Base-by-base conservation (phyloP, 1,140 invertebrate genomes). In the Musca vetustissima region DNA sequence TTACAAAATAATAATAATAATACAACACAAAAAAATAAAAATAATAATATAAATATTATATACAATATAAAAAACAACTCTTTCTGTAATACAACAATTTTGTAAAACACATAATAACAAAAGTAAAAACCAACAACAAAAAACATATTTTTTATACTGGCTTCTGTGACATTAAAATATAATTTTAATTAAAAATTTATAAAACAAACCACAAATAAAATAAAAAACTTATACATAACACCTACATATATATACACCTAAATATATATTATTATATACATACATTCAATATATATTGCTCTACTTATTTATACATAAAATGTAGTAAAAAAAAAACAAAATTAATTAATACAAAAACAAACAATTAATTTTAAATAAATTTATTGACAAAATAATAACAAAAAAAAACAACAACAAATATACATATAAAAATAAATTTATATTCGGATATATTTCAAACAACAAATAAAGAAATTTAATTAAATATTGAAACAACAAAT, bases 91-190 rank as follows among this genome's bases (percentile, higher is more conserved):
- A n/a, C n/a, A 28, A 43, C 36, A 43, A 43, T 43, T 43, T 43
- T 50, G 49, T 19, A 50, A 50, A 50, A 50, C 49, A 57, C 24
- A 55, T 11, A 25, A 57, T 24, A 57, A 24, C n/a, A 57, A 57
- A 28, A 57, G 24, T 57, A 57, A 57, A 28, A 28, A 28, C 28
- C 22, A 57, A 55, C 14, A 55, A 55, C 14, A 55, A 32, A 32
- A 43, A 43, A 43, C 36, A 43, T 43, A 43, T 43, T 57, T 57
- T 57, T 57, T 57, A 57, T 57, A 57, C 53, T 25, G 53, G 53
- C 53, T 57, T 57, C 24, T 57, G 53, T 57, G 53, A 57, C 53
- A 57, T 57, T 43, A 25, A 57, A 25, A 57, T 22, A 15, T 57
- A 14, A 57, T 57, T 57, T 57, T 28, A 57, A 25, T 24, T 57